Base-by-base conservation (phyloP, 2,113 vertebrate species). In the Hippoglossus stenolepis region DNA sequence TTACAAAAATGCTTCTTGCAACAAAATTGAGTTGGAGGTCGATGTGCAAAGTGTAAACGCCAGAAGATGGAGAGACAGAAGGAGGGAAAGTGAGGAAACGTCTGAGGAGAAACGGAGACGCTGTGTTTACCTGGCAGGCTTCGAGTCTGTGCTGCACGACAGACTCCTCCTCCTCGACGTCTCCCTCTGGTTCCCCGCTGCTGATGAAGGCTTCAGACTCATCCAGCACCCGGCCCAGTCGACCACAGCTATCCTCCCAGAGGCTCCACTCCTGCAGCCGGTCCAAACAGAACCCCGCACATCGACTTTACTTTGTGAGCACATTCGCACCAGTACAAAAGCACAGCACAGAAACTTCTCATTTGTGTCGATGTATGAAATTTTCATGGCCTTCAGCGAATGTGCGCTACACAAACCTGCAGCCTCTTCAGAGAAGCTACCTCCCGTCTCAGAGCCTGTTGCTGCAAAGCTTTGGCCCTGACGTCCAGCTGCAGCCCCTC, bases 251-350 rank as follows among this genome's bases (percentile, higher is more conserved):
- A 26, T 93, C 90, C 91, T 98, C 96, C 93, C 96, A 97, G 24
- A 83, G 86, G 75, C 84, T 88, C 96, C 96, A 96, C 51, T 93
- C 95, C 97, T 99, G 78, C 23, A 80, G 54, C 49, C 75, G 38
- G 38, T 12, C 28, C 79, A 69, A 18, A 54, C 70, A 65, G 1
- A 85, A 28, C 67, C 20, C 31, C 57, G 38, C 18, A 35, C 38
- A 26, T 14, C 26, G n/a, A 28, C 43, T 77, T 72, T 17, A 43
- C 68, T 58, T 59, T 49, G 56, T 24, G 13, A 62, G 23, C 23
- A 74, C 23, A 77, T 18, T 61, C 40, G 66, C 49, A 15, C 12
- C 21, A 1, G 12, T 2, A 23, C 18, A 57, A 23, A 24, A 11
- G 3, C 20, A 45, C 13, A 10, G 40, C 40, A 43, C 12, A 72